Base-by-base conservation (phyloP, 2,888 invertebrate genomes). In the Pandemis corylana region DNA sequence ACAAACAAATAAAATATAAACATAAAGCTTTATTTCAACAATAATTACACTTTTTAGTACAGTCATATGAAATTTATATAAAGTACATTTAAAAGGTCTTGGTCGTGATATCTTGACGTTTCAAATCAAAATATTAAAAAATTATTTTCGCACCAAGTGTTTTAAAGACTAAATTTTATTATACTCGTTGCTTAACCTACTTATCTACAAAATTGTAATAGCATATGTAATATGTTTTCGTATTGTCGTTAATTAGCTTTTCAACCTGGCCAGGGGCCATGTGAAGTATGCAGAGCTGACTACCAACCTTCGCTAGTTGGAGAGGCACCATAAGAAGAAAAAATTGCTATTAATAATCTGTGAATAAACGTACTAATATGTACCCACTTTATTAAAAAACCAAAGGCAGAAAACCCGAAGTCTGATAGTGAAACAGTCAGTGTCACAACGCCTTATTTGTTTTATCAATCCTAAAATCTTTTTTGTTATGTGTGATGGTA, bases 1-100 rank as follows among this genome's bases (percentile, higher is more conserved):
- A 59, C 41, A 64, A 10, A 67, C 46, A 76, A 63, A 62, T 20
- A 10, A 64, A 68, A 72, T 85, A 72, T 85, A 86, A 90, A 90
- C 88, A 86, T 85, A 87, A 87, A 87, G 83, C 84, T 90, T 90
- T 92, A 90, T 89, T 91, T 90, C 88, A 92, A 92, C 93, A 92
- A 92, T 89, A 89, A 87, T 88, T 89, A 89, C 84, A 89, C n/a
- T 80, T 83, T 85, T 86, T 84, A 87, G 85, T 91, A 90, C 88
- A 89, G 83, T 81, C 78, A 83, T 82, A 83, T 82, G 76, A 78
- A 36, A 46, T 67, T 28, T 20, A 44, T 70, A 67, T 13, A 71
- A 51, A 70, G 63, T 67, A 36, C 44, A 36, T 53, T 66, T n/a
- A 65, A 66, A n/a, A 66, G 9, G 36, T 53, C 28, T 63, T 49